These are phyloP conservation scores for Spermophilus dauricus DNA, from an alignment of 2,113 vertebrate species.

Conservation along the genomic window DNA sequence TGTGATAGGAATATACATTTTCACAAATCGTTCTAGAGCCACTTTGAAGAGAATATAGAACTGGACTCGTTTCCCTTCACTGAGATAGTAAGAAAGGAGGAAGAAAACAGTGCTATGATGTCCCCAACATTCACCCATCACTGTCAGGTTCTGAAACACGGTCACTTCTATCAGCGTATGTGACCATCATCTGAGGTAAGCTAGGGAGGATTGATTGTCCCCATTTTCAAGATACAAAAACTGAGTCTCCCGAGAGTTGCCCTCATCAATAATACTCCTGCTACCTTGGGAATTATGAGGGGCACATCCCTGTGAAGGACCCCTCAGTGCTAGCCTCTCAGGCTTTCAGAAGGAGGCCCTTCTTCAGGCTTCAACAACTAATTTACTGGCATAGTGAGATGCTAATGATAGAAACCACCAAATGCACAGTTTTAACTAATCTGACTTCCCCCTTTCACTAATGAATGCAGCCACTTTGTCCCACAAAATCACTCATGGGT, in stretches of 20 bases:
- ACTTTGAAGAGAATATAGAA: not conserved
- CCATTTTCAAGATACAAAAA: not conserved
- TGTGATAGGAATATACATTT: not conserved
- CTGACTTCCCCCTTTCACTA: conserved; percentile 63
- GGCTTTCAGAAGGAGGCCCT: not conserved
- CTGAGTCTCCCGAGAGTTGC: not conserved
- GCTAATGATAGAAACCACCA: conserved; percentile 67
- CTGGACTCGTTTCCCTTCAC: not conserved
- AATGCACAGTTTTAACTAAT: conserved; percentile 43
- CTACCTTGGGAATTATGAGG: not conserved
- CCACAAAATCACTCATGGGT: not conserved
- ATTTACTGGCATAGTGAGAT: conserved; percentile 62
- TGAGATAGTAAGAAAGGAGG: not conserved
- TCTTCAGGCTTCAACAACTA: conserved; percentile 52
- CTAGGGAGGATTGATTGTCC: not conserved
- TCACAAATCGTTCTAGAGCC: not conserved
- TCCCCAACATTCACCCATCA: not conserved
- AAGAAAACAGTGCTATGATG: not conserved
- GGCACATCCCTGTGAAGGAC: not conserved
- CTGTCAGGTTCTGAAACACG: not conserved
- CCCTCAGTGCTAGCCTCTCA: not conserved
- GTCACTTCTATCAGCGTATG: not conserved
- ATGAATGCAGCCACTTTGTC: conserved; percentile 16
- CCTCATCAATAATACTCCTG: not conserved
- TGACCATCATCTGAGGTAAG: not conserved